A percentile compares a stretch with the other conserved stretches of the same genome.
These are phyloP conservation scores for Hephaestus fuliginosus DNA, from an alignment of 2,797 vertebrate genomes.

Conservation along the genomic window DNA sequence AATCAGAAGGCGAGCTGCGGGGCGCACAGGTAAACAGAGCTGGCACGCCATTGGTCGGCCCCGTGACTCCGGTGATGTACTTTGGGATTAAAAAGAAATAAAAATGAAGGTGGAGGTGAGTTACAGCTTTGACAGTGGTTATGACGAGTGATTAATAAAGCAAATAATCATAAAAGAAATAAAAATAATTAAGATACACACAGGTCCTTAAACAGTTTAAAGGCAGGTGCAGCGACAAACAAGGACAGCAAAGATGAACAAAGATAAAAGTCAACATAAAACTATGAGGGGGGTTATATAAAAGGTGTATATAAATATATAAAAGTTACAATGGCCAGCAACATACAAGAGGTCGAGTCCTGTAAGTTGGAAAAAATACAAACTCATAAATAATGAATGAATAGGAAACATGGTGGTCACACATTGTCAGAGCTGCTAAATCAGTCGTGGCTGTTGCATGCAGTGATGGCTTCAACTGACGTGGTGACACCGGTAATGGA, in stretches of 20 bases:
- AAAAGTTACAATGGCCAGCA: background rate
- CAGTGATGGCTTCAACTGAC: too few species aligned
- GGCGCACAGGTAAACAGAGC: slow-evolving; percentile 62
- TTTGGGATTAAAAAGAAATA: background rate
- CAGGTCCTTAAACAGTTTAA: too few species aligned
- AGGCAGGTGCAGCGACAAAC: background rate
- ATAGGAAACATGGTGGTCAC: too few species aligned
- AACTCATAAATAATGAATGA: background rate
- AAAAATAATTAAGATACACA: too few species aligned
- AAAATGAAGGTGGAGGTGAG: slow-evolving; percentile 4
- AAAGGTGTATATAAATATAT: too few species aligned
- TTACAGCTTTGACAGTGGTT: background rate
- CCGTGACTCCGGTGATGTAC: too few species aligned
- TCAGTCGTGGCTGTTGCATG: background rate
- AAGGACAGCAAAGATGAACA: background rate
- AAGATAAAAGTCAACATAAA: background rate
- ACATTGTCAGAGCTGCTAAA: background rate
- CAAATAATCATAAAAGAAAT: too few species aligned
- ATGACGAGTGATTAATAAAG: background rate
- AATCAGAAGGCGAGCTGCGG: slow-evolving; percentile 56
- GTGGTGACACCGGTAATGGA: background rate
- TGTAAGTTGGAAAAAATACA: background rate
- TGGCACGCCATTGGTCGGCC: slow-evolving; percentile 1
- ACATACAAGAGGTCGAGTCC: background rate
- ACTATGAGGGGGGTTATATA: background rate